Evolutionary conservation across 2,113 vertebrate species (phyloP).

Genomic region (Erythrolamprus reginae): DNA sequence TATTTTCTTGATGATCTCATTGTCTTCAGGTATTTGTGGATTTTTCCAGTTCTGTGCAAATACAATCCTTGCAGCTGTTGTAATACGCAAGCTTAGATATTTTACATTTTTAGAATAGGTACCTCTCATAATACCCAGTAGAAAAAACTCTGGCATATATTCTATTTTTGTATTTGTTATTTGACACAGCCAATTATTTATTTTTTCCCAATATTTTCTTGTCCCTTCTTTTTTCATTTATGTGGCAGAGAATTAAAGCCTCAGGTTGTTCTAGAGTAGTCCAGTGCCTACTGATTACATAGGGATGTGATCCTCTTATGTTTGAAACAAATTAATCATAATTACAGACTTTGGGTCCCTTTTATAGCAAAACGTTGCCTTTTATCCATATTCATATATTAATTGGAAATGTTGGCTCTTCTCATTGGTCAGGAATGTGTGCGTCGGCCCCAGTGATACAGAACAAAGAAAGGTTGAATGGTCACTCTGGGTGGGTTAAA

Average conservation of each 20-base stretch:
- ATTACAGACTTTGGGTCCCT: constrained; percentile 41
- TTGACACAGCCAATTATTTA: too few relatives aligned
- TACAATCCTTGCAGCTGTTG: too few relatives aligned
- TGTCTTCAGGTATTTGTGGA: too few relatives aligned
- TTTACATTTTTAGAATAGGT: too few relatives aligned
- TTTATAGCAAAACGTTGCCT: constrained; percentile 33
- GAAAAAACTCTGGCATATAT: too few relatives aligned
- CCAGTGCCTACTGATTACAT: neutral
- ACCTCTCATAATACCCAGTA: too few relatives aligned
- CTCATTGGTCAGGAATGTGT: constrained; percentile 47
- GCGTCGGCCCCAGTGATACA: constrained; percentile 37
- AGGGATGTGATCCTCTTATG: neutral
- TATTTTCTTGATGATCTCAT: too few relatives aligned
- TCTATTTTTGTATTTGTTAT: too few relatives aligned
- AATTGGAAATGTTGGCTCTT: constrained; percentile 35
- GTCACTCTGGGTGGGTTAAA: constrained; percentile 53
- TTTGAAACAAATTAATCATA: constrained; percentile 25
- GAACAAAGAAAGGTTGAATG: constrained; percentile 55
- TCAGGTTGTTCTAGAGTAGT: neutral
- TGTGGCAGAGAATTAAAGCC: neutral
- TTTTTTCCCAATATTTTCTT: too few relatives aligned
- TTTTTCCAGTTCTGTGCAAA: too few relatives aligned
- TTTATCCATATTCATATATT: constrained; percentile 35
- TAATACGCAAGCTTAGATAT: too few relatives aligned
- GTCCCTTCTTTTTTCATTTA: constrained; percentile 17